A percentile compares a stretch with the other conserved stretches of the same genome.
Conservation (phyloP, 2,113 vertebrate genomes). For the Herpailurus yagouaroundi region DNA sequence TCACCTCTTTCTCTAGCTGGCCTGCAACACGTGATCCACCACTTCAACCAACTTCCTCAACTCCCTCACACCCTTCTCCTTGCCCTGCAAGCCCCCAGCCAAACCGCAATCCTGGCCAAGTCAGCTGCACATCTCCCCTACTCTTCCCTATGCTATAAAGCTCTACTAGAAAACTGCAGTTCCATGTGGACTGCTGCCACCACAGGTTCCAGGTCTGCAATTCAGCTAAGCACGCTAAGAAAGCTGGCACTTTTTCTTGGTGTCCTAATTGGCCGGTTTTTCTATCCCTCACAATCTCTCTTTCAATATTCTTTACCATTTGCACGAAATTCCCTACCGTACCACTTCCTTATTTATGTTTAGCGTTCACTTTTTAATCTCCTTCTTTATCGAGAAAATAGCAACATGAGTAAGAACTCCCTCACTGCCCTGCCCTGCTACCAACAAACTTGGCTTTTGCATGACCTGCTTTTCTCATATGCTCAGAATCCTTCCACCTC, state of each 20-base stretch:
- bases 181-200: not conserved
- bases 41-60: not conserved
- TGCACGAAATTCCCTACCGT: not conserved
- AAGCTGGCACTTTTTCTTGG: not conserved
- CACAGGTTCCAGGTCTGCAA: not conserved
- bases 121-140: not conserved
- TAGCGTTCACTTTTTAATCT: not conserved
- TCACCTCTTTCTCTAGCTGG: not conserved
- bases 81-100: not conserved
- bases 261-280: not conserved
- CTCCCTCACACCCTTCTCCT: not conserved
- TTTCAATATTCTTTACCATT: not conserved
- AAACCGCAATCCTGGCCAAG: not conserved
- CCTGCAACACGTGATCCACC: too few relatives aligned
- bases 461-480: not conserved
- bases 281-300: not conserved
- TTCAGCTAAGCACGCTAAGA: not conserved
- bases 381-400: not conserved
- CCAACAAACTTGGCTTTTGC: not conserved
- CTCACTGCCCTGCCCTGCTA: not conserved
- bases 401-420: not conserved
- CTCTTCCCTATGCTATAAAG: not conserved
- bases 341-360: not conserved
- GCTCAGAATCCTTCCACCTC: not conserved
- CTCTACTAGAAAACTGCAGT: not conserved